Conservation (phyloP, 2,888 invertebrate species). For the Oxytorus armatus region DNA sequence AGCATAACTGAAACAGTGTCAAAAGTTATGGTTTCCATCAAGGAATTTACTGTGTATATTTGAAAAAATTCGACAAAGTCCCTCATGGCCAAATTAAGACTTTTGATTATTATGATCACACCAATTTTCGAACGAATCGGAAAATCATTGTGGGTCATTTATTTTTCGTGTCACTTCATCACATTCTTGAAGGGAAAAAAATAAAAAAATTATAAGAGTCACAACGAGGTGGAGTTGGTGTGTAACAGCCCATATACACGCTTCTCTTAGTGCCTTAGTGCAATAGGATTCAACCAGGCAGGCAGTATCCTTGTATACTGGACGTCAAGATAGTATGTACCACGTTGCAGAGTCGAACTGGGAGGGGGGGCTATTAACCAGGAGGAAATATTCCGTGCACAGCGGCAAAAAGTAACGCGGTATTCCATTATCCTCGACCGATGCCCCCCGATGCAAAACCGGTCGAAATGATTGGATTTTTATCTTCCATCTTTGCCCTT, state of each 20-base stretch:
- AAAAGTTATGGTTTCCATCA: too few species aligned
- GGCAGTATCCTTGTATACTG: conserved; percentile 59
- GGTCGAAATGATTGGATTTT: conserved; percentile 83
- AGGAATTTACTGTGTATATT: too few species aligned
- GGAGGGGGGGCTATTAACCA: conserved; percentile 76
- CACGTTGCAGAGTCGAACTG: conserved; percentile 68
- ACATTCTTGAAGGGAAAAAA: too few species aligned
- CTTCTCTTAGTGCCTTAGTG: conserved; percentile 29
- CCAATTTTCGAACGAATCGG: too few species aligned
- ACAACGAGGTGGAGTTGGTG: too few species aligned
- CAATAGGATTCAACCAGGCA: conserved; percentile 64
- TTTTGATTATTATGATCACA: too few species aligned
- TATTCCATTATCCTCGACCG: conserved; percentile 81
- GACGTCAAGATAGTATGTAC: conserved; percentile 37
- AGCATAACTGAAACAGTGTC: too few species aligned
- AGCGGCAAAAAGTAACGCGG: conserved; percentile 80
- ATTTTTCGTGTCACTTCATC: too few species aligned
- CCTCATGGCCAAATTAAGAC: too few species aligned
- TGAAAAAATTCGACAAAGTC: too few species aligned
- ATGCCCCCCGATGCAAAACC: conserved; percentile 78
- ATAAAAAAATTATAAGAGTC: too few species aligned
- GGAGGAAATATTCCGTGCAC: conserved; percentile 79
- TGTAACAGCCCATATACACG: background rate
- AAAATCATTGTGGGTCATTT: too few species aligned
- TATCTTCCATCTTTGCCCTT: conserved; percentile 75